Evolutionary conservation across 1,140 invertebrate species (phyloP).

Genomic region (Dendroctonus ponderosae): DNA sequence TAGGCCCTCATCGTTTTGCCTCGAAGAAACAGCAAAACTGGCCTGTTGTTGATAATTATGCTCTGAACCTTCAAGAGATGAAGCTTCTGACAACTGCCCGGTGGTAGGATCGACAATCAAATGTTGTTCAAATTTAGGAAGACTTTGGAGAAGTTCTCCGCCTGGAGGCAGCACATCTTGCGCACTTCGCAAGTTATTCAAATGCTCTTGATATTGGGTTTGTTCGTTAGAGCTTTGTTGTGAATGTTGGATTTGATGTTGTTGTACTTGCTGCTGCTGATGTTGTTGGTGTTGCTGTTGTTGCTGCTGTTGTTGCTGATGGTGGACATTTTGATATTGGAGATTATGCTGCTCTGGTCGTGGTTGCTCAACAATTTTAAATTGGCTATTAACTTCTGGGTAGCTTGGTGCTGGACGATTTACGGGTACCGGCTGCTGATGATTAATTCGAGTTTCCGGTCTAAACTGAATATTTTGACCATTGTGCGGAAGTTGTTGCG

Average conservation of each 20-base stretch:
- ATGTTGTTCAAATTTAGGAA: slow-evolving; percentile 75
- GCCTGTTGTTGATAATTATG: slow-evolving; percentile 20
- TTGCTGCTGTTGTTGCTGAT: slow-evolving; percentile 21
- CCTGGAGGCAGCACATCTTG: slow-evolving; percentile 55
- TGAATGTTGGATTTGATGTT: slow-evolving; percentile 16
- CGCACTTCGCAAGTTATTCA: slow-evolving; percentile 39
- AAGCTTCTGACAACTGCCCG: slow-evolving; percentile 28
- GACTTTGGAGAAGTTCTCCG: slow-evolving; percentile 69
- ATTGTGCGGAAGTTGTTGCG: slow-evolving; percentile 48
- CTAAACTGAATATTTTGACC: slow-evolving; percentile 43
- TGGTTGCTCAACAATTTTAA: slow-evolving; percentile 5
- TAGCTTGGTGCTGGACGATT: slow-evolving; percentile 11
- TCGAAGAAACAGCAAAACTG: background rate
- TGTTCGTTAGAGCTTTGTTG: slow-evolving; percentile 32
- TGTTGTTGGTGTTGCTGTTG: slow-evolving; percentile 37
- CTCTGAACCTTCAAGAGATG: background rate
- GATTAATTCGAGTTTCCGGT: slow-evolving; percentile 50
- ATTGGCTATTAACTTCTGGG: slow-evolving; percentile 23
- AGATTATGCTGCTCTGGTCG: slow-evolving; percentile 37
- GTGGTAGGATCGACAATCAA: slow-evolving; percentile 55
- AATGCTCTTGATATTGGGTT: slow-evolving; percentile 39
- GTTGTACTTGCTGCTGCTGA: slow-evolving; percentile 32
- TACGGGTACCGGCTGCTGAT: slow-evolving; percentile 44
- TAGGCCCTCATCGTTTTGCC: background rate
- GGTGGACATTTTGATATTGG: slow-evolving; percentile 30